Evolutionary conservation across 2,888 invertebrate genomes (phyloP).

Genomic region (Oithona nana): DNA sequence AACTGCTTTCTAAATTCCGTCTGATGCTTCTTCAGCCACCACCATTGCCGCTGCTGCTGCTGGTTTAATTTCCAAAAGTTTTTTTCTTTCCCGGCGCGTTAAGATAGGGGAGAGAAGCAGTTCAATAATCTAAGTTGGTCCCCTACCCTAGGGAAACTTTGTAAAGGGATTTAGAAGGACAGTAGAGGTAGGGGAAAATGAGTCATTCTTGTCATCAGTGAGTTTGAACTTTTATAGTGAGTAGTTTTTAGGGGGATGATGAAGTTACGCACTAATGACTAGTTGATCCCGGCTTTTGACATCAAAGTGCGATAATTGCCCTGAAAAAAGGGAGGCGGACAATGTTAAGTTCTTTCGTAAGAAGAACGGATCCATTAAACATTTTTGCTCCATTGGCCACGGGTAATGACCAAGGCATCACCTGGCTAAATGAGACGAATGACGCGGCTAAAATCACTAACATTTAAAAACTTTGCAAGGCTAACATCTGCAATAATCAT

Average conservation of each 20-base stretch:
- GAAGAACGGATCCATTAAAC: too few relatives aligned
- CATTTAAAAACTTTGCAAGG: too few relatives aligned
- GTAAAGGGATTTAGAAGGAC: neutral
- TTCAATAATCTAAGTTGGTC: neutral
- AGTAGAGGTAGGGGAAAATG: neutral
- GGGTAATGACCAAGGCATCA: too few relatives aligned
- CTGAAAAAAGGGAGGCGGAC: neutral
- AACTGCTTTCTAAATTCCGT: too few relatives aligned
- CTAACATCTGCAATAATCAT: too few relatives aligned
- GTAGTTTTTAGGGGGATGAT: neutral
- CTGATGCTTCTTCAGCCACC: too few relatives aligned
- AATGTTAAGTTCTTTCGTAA: too few relatives aligned
- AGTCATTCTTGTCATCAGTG: neutral
- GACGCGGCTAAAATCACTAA: too few relatives aligned
- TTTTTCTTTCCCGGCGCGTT: too few relatives aligned
- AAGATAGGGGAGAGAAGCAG: too few relatives aligned
- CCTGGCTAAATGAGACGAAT: too few relatives aligned
- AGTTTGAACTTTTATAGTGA: neutral
- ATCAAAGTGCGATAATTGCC: neutral
- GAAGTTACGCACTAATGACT: neutral
- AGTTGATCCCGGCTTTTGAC: neutral
- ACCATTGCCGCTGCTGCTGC: too few relatives aligned
- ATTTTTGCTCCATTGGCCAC: neutral
- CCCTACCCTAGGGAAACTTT: neutral
- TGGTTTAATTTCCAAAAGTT: neutral